Evolutionary conservation across 2,888 invertebrate species (phyloP), one percentile per base, ranked within the genome.

Genomic region (Melanargia galathea): DNA sequence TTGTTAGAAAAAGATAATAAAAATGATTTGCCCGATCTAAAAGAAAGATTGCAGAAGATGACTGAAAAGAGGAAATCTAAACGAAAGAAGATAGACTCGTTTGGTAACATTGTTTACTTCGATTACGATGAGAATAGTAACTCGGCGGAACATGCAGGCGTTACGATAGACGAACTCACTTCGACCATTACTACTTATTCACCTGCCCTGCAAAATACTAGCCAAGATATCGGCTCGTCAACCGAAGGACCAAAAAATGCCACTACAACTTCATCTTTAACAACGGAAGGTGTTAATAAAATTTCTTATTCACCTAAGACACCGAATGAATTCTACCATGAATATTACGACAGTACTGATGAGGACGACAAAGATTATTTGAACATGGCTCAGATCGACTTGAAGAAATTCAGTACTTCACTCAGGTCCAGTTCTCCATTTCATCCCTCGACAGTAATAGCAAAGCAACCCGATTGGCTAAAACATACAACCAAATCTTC

Each of bases 1-100:
- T 65, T 79, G 59, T 66, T 74, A 4, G 84, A 84, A 18, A 86
- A 73, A 67, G 78, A 84, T 20, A 80, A 61, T 55, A 87, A 82
- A 69, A 80, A 71, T 35, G 81, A 81, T 18, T 71, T 80, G 4
- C 85, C 86, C 0, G 90, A 89, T 60, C 71, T 91, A 52, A 81
- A 84, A 65, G 79, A 80, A 58, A 77, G 90, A 64, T 75, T 91
- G n/a, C 90, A 86, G 60, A 90, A 88, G 75, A 86, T 89, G 60
- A 77, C 90, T 8, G 87, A 89, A 72, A 82, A 79, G 24, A 81
- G 90, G 64, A 90, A 90, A 69, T 81, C 83, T 0, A 88, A 82
- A 70, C 87, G 86, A 70, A 89, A 84, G 74, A 85, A 80, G 71
- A 75, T 77, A 4, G 82, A 85, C 66, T 77, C 80, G 59, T 75